These are phyloP conservation scores for Atta cephalotes DNA, from an alignment of 1,140 invertebrate genomes.

Conservation along the genomic window DNA sequence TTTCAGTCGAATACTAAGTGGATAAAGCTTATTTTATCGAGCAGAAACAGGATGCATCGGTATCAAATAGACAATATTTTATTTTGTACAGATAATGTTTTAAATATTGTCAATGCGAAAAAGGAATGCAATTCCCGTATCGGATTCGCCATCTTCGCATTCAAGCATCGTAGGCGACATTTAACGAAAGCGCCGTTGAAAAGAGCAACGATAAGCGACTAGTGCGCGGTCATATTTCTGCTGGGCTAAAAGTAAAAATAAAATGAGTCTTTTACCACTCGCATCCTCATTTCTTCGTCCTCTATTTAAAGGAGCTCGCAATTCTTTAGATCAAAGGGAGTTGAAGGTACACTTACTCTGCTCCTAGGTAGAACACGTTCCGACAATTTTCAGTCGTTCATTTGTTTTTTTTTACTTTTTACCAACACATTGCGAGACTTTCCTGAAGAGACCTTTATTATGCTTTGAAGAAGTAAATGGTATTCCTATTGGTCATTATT, in stretches of 20 bases:
- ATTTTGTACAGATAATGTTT: too few relatives aligned
- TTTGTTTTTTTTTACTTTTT: neutral
- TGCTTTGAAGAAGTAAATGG: neutral
- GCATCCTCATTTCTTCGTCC: conserved; percentile 25
- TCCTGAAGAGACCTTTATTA: neutral
- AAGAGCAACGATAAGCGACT: conserved; percentile 66
- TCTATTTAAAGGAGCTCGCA: conserved; percentile 33
- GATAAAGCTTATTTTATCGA: conserved; percentile 13
- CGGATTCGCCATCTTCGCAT: conserved; percentile 46
- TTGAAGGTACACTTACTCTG: conserved; percentile 8
- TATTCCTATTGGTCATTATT: neutral
- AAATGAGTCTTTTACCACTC: conserved; percentile 19
- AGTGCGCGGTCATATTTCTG: conserved; percentile 6
- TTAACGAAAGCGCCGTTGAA: conserved; percentile 74
- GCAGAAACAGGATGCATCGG: neutral
- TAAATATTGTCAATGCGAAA: neutral
- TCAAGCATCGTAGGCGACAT: conserved; percentile 64
- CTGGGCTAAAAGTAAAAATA: conserved; percentile 51
- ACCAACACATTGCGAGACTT: neutral
- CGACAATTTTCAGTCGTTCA: neutral
- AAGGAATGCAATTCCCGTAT: neutral
- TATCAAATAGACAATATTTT: neutral
- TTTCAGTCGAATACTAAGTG: neutral
- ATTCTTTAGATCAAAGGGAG: conserved; percentile 43
- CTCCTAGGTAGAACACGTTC: neutral